phyloP scores from a whole-genome alignment of 2,888 invertebrate species.

The Megaustenia siamemsis region DNA sequence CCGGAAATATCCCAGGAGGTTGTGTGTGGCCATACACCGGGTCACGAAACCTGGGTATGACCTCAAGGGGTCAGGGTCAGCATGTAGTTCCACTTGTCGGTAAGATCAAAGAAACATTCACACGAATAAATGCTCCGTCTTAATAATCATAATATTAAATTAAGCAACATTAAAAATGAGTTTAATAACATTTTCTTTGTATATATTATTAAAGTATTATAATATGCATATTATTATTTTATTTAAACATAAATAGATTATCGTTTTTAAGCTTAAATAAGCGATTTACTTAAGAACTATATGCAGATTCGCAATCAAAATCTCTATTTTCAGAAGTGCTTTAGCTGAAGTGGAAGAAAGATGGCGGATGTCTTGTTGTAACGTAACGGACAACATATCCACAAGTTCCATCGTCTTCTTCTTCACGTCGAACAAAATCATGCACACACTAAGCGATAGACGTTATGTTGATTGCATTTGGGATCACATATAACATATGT shows the following conservation, averaged over 20 bases:
- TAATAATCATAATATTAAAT: constrained; percentile 37
- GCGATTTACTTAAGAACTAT: not conserved
- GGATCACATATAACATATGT: not conserved
- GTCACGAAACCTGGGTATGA: not conserved
- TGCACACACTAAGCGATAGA: constrained; percentile 35
- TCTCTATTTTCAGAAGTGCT: constrained; percentile 1
- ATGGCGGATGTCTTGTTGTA: constrained; percentile 40
- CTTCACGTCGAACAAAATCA: not conserved
- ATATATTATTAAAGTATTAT: not conserved
- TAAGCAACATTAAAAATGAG: not conserved
- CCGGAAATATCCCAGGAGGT: not conserved
- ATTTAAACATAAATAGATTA: not conserved
- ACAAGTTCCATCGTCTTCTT: no score
- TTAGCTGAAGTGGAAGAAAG: constrained; percentile 10
- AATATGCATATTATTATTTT: not conserved
- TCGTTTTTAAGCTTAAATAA: not conserved
- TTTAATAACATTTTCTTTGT: not conserved
- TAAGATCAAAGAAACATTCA: constrained; percentile 11
- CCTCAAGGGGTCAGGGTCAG: constrained; percentile 16
- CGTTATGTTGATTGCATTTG: constrained; percentile 46
- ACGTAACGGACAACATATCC: no score
- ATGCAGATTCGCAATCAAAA: constrained; percentile 43
- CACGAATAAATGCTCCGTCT: not conserved
- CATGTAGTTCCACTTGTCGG: constrained; percentile 36
- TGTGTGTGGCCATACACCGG: constrained; percentile 19